These are phyloP conservation scores for Atrina japonica DNA, from an alignment of 2,888 invertebrate species.

Conservation along the genomic window DNA sequence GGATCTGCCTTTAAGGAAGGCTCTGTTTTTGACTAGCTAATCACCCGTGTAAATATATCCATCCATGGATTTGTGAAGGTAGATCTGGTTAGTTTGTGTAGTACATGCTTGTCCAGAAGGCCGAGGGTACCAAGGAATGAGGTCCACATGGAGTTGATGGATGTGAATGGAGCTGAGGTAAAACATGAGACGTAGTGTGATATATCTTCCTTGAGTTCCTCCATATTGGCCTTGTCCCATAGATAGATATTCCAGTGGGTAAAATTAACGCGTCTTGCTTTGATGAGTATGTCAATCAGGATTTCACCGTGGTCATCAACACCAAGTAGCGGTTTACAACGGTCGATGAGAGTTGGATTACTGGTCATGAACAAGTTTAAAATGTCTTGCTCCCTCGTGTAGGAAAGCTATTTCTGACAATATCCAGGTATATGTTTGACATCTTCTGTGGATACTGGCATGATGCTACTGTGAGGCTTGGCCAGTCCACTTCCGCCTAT, in stretches of 20 bases:
- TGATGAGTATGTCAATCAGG: constrained; percentile 10
- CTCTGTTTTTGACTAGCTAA: too few species aligned
- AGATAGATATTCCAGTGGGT: constrained; percentile 3
- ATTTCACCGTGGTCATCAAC: not conserved
- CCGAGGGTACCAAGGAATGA: not conserved
- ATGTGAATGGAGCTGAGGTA: too few species aligned
- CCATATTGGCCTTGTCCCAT: constrained; percentile 7
- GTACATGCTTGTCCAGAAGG: too few species aligned
- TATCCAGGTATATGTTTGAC: constrained; percentile 8
- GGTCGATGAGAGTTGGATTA: not conserved
- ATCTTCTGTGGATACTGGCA: constrained; percentile 1
- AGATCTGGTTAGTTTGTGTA: too few species aligned
- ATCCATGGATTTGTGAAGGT: too few species aligned
- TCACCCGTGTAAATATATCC: too few species aligned
- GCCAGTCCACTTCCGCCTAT: constrained; percentile 1
- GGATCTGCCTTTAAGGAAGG: too few species aligned
- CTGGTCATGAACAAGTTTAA: constrained; percentile 8
- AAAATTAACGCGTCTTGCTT: not conserved
- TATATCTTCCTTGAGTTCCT: constrained; percentile 6
- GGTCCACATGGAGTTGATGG: constrained; percentile 8
- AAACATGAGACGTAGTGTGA: too few species aligned
- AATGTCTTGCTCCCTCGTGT: constrained; percentile 9
- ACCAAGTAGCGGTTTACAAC: constrained; percentile 6
- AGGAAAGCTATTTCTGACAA: constrained; percentile 7
- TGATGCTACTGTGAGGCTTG: constrained; percentile 9